Evolutionary conservation across 2,113 vertebrate genomes (phyloP), one percentile per base, ranked within the genome.

Genomic region (Halcyon senegalensis): DNA sequence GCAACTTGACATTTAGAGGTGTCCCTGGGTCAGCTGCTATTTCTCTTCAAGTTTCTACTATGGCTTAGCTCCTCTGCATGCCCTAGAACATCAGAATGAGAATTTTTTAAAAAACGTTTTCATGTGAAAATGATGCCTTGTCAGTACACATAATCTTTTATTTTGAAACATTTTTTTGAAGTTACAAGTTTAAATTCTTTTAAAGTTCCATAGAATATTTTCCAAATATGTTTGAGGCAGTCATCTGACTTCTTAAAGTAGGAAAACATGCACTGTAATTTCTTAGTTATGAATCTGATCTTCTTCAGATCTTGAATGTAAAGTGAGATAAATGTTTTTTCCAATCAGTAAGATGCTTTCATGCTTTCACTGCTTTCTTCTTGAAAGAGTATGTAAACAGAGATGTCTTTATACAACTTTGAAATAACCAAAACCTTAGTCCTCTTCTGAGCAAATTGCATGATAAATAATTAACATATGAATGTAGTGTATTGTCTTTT

Each of bases 401-500:
- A 62, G 25, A 41, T 51, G 4, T 43, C 51, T 79, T 37, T 77
- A 63, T 56, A 76, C 79, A 21, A 30, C 60, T 78, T 95, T 82
- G 69, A 93, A 80, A 69, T 64, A 75, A 67, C 28, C 55, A 91
- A 90, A 96, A 77, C 74, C 62, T 51, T 37, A 23, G 39, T 63
- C 27, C 12, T 95, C 69, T 96, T 96, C 87, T 75, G 78, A 97
- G 72, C 59, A 94, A 95, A 94, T 51, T 75, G 18, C 72, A 90
- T 85, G 84, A 85, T 72, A 94, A 97, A 78, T 89, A 96, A 90
- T 87, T 97, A 94, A 58, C 84, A 77, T 21, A 25, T 90, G 80
- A 90, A 90, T 90, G 97, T 94, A 79, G 10, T 84, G n/a, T 93
- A 91, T 97, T 89, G 91, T 83, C 80, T 90, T 96, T 96, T 97